Evolutionary conservation across 1,140 invertebrate species (phyloP).

Genomic region (Heliconius melpomene): DNA sequence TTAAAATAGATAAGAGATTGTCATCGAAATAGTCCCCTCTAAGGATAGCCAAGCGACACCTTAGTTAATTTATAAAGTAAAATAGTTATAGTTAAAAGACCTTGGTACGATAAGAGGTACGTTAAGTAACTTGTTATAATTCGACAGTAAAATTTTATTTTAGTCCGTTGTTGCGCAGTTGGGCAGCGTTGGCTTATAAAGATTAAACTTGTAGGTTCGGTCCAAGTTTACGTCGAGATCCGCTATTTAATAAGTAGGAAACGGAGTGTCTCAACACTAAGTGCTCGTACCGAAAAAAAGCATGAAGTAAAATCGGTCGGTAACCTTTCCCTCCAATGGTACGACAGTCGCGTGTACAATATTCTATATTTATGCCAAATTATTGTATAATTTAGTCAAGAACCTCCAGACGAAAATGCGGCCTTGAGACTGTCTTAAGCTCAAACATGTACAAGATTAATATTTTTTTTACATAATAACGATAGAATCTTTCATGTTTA

Average conservation of each 20-base stretch:
- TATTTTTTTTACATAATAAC: constrained; percentile 26
- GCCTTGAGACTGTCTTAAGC: constrained; percentile 26
- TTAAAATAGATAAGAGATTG: constrained; percentile 8
- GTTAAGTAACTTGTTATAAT: neutral
- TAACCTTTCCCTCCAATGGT: neutral
- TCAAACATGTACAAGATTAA: constrained; percentile 25
- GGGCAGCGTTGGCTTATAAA: too few relatives aligned
- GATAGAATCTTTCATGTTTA: constrained; percentile 22
- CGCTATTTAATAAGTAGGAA: too few relatives aligned
- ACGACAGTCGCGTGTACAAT: neutral
- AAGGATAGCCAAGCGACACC: neutral
- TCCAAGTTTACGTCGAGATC: too few relatives aligned
- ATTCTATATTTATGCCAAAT: neutral
- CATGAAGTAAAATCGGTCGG: too few relatives aligned
- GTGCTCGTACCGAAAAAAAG: too few relatives aligned
- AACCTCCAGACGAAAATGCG: constrained; percentile 20
- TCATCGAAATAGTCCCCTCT: neutral
- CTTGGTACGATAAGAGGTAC: neutral
- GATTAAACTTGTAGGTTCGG: too few relatives aligned
- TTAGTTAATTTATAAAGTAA: neutral
- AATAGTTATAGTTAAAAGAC: neutral
- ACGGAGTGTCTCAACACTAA: too few relatives aligned
- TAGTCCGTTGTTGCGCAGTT: too few relatives aligned
- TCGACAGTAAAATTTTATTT: neutral
- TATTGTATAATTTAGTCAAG: constrained; percentile 1